Conservation (phyloP, 2,888 invertebrate genomes). For the Xestia sexstrigata region DNA sequence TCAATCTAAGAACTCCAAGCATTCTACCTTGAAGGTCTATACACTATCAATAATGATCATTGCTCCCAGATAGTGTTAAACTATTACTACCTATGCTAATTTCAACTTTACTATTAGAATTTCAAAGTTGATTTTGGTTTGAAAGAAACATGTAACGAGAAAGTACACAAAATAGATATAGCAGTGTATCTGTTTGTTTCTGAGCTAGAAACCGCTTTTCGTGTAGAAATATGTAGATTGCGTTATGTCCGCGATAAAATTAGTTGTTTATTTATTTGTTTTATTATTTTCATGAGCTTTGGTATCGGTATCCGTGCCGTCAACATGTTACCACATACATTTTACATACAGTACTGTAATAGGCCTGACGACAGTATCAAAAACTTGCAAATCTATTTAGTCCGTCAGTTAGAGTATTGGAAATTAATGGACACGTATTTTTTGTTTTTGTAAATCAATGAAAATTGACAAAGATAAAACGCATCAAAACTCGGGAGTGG, state of each 20-base stretch:
- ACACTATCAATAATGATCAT: conserved; percentile 59
- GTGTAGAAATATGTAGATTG: conserved; percentile 45
- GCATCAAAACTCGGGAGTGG: too few species aligned
- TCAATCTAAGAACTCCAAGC: conserved; percentile 45
- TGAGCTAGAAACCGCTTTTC: conserved; percentile 57
- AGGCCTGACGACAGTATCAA: too few species aligned
- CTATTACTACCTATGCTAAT: conserved; percentile 37
- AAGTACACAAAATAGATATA: conserved; percentile 51
- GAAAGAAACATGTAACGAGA: conserved; percentile 32
- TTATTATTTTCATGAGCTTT: conserved; percentile 10
- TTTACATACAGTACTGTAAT: too few species aligned
- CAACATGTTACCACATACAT: too few species aligned
- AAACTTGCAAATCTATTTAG: too few species aligned
- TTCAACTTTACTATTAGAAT: background rate
- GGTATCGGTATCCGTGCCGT: background rate
- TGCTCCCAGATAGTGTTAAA: conserved; percentile 42
- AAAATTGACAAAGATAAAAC: too few species aligned
- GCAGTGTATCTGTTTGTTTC: conserved; percentile 50
- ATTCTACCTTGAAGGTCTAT: conserved; percentile 54
- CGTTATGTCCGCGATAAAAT: conserved; percentile 35
- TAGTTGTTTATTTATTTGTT: conserved; percentile 5
- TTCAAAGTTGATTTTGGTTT: conserved; percentile 25
- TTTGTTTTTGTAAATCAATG: too few species aligned
- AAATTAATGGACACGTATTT: too few species aligned
- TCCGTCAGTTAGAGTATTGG: too few species aligned